Evolutionary conservation across 2,888 invertebrate species (phyloP).

Genomic region (Dascillus cervinus): DNA sequence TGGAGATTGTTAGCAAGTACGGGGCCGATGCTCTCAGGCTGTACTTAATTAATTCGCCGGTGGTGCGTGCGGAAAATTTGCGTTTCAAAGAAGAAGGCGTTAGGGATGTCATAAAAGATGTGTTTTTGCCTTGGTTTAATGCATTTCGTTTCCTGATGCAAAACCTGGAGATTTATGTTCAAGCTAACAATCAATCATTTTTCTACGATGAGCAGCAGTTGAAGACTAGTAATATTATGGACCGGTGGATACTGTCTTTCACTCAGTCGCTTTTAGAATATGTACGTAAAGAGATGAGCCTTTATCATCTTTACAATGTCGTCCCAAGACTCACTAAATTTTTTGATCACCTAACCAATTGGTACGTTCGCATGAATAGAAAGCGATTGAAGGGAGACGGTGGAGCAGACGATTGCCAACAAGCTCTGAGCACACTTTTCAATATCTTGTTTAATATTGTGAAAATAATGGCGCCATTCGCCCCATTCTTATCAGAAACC

Average conservation of each 20-base stretch:
- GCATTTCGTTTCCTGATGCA: conserved; percentile 90
- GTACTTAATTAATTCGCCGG: conserved; percentile 96
- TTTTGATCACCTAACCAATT: conserved; percentile 96
- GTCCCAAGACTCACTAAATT: conserved; percentile 90
- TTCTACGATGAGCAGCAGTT: conserved; percentile 31
- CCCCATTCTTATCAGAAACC: conserved; percentile 90
- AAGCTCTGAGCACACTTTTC: conserved; percentile 82
- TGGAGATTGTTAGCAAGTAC: conserved; percentile 82
- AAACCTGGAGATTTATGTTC: conserved; percentile 76
- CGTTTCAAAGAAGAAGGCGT: conserved; percentile 97
- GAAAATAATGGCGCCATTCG: conserved; percentile 94
- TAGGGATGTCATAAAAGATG: conserved; percentile 91
- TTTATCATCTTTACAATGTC: conserved; percentile 92
- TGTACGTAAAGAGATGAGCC: conserved; percentile 87
- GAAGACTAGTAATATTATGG: conserved; percentile 72
- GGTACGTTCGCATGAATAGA: conserved; percentile 97
- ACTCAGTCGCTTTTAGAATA: conserved; percentile 87
- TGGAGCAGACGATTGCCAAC: conserved; percentile 70
- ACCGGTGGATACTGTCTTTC: conserved; percentile 94
- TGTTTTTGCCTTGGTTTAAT: conserved; percentile 95
- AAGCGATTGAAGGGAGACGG: conserved; percentile 89
- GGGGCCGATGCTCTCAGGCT: conserved; percentile 95
- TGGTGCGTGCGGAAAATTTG: conserved; percentile 93
- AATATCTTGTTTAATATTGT: conserved; percentile 83
- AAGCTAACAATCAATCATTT: conserved; percentile 45